Conservation (phyloP, 2,797 vertebrate species). For the Ambastaia sidthimunki region DNA sequence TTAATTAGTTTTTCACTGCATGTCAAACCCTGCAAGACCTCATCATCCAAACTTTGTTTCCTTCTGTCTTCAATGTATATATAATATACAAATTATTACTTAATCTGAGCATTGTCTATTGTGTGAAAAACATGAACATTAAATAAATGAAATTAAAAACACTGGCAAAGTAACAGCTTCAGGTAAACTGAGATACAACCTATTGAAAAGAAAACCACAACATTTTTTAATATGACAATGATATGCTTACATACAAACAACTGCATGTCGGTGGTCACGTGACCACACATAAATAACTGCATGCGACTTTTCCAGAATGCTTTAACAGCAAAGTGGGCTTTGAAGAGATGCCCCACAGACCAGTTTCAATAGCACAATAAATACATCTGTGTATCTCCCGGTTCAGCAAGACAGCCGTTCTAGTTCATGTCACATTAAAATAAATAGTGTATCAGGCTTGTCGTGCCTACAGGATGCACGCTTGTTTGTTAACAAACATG, state of each 20-base stretch:
- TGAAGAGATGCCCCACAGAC: neutral
- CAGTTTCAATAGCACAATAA: slow-evolving; percentile 43
- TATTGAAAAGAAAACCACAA: neutral
- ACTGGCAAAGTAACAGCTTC: slow-evolving; percentile 7
- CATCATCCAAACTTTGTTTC: neutral
- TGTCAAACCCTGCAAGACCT: neutral
- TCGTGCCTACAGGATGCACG: neutral
- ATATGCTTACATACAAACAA: slow-evolving; percentile 51
- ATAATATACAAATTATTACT: slow-evolving; percentile 70
- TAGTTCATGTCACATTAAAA: slow-evolving; percentile 14
- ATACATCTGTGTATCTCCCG: slow-evolving; percentile 39
- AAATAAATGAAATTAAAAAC: slow-evolving; percentile 32
- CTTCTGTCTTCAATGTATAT: slow-evolving; percentile 65
- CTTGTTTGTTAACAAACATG: slow-evolving; percentile 26
- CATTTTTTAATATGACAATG: slow-evolving; percentile 10
- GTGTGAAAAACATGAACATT: neutral
- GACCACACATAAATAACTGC: slow-evolving; percentile 50
- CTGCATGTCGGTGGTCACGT: slow-evolving; percentile 21
- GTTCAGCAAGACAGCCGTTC: neutral
- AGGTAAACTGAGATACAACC: slow-evolving; percentile 19
- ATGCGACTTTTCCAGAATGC: slow-evolving; percentile 4
- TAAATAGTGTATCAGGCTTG: slow-evolving; percentile 19
- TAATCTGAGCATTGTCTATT: slow-evolving; percentile 50
- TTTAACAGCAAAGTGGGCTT: slow-evolving; percentile 12
- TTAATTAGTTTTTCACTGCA: slow-evolving; percentile 23